phyloP scores from a whole-genome alignment of 64 coral and sea anemone genomes.

The Astreopora myriophthalma region DNA sequence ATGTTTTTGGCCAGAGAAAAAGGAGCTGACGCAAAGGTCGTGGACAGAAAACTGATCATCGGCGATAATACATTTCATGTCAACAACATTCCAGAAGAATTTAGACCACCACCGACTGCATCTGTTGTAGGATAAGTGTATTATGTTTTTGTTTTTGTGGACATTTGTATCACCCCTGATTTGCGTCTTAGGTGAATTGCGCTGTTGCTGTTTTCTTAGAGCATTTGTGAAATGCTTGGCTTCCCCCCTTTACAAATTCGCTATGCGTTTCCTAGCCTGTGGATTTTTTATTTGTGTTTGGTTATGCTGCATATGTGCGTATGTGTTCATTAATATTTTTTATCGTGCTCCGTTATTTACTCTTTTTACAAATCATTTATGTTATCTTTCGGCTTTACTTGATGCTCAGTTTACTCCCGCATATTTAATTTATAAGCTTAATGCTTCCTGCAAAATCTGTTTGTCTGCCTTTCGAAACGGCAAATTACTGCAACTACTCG shows the following conservation, averaged over 20 bases:
- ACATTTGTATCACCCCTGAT: too few species aligned
- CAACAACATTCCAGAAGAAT: background rate
- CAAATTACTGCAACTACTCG: too few species aligned
- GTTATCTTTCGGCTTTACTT: too few species aligned
- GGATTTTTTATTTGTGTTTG: background rate
- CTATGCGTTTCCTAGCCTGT: background rate
- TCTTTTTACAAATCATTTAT: too few species aligned
- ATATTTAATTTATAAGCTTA: too few species aligned
- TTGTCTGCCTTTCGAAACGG: too few species aligned
- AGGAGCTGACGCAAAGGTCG: slow-evolving; percentile 39
- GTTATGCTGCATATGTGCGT: too few species aligned
- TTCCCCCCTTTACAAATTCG: background rate
- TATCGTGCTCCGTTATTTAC: too few species aligned
- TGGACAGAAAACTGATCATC: slow-evolving; percentile 46
- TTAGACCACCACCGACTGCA: background rate
- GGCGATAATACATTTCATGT: background rate
- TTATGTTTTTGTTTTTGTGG: background rate
- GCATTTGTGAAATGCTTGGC: background rate
- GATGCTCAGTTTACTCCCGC: too few species aligned
- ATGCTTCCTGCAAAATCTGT: too few species aligned
- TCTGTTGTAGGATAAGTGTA: background rate
- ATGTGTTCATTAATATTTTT: too few species aligned
- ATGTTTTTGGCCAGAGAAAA: background rate
- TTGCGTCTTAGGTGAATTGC: too few species aligned
- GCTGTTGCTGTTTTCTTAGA: background rate